These are phyloP conservation scores for Caracal caracal DNA, from an alignment of 2,113 vertebrate species.

Conservation along the genomic window DNA sequence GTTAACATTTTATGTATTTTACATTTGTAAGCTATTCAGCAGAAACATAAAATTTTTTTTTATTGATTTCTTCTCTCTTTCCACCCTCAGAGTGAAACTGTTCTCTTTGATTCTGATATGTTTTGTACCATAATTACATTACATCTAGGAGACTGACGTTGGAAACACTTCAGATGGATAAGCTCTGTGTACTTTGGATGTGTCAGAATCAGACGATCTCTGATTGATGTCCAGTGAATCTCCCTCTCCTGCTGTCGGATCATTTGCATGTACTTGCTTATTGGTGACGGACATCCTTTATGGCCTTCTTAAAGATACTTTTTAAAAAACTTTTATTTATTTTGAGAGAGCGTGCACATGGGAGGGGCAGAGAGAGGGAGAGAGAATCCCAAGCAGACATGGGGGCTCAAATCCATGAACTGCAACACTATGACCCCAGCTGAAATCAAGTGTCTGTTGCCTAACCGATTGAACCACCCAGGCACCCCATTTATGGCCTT, in stretches of 20 bases:
- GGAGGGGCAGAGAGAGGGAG: no score
- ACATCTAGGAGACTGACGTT: constrained; percentile 11
- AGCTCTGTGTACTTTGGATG: constrained; percentile 38
- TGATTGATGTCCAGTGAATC: constrained; percentile 8
- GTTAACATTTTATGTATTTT: constrained; percentile 57
- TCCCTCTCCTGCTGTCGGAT: background rate
- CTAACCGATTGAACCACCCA: no score
- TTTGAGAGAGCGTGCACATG: no score
- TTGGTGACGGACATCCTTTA: background rate
- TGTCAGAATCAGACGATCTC: background rate
- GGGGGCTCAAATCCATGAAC: no score
- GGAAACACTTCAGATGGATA: constrained; percentile 46
- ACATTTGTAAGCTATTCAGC: constrained; percentile 24
- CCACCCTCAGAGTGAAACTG: constrained; percentile 38
- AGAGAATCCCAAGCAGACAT: no score
- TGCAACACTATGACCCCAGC: no score
- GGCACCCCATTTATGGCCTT: background rate
- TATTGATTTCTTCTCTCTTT: constrained; percentile 69
- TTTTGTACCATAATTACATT: constrained; percentile 56
- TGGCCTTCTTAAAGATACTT: background rate
- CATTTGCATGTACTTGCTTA: background rate
- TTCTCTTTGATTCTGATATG: constrained; percentile 63
- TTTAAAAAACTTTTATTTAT: no score
- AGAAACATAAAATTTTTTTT: constrained; percentile 16
- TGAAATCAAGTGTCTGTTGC: no score